A percentile compares a stretch with the other conserved stretches of the same genome.
Conservation (phyloP, 2,113 vertebrate species). For the Isurus oxyrinchus region DNA sequence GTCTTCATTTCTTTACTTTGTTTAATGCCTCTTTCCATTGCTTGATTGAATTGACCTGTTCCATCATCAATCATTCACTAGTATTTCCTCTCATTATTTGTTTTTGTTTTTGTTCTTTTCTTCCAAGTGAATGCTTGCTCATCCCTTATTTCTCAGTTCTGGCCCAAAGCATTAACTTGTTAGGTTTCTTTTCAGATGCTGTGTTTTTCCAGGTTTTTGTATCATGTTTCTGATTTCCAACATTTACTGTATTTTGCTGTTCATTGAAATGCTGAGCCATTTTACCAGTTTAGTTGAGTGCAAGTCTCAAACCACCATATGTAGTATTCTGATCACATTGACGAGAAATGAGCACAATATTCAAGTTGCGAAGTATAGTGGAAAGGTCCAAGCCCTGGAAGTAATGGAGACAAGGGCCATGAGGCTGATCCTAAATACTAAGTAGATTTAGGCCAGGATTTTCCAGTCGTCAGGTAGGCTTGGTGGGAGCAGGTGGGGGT, state of each 20-base stretch:
- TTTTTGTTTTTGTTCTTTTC: neutral
- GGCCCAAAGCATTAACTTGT: neutral
- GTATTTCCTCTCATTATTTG: neutral
- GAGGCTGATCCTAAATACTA: neutral
- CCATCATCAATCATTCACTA: neutral
- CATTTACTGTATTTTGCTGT: neutral
- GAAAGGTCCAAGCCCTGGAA: neutral
- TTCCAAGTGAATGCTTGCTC: neutral
- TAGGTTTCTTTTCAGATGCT: neutral
- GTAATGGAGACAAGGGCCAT: neutral
- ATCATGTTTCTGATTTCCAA: neutral
- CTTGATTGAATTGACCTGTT: neutral
- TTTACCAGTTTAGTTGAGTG: neutral
- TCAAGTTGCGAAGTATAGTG: neutral
- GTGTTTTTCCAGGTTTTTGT: neutral
- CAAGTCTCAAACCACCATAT: neutral
- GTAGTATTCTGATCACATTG: neutral
- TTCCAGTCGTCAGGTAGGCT: too few relatives aligned
- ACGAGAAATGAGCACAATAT: too few relatives aligned
- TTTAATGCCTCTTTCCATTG: neutral
- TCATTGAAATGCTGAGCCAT: too few relatives aligned
- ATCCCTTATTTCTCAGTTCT: neutral
- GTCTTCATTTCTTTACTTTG: neutral
- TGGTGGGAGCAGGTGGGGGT: too few relatives aligned
- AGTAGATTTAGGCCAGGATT: neutral